Base-by-base conservation (phyloP, 2,113 vertebrate genomes). In the Thalassarche chlororhynchos region DNA sequence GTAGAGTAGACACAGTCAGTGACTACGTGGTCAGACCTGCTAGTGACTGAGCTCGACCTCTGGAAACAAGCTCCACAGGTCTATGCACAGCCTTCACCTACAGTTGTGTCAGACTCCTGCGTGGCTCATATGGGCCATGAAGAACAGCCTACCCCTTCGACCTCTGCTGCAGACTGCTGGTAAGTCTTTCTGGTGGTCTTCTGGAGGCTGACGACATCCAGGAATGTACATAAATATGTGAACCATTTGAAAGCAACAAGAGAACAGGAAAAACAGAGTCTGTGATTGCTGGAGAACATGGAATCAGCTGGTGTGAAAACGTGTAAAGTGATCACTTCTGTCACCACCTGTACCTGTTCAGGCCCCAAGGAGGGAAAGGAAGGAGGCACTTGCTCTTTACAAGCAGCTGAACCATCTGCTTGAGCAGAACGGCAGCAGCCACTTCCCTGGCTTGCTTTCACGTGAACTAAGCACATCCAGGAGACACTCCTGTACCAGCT, bases 51-150 rank as follows among this genome's bases (percentile, higher is more conserved):
- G 54, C 34, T 21, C 1, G 4, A 40, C 70, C 70, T 76, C n/a
- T 85, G 81, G 64, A 69, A 94, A 72, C 13, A 25, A 60, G 31
- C 8, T 69, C 49, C 0, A 0, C 52, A 52, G 11, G 18, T 87
- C 74, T 76, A 3, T 10, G 15, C 23, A 15, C 18, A 47, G 12
- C 24, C n/a, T 10, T 87, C 11, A 21, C 2, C 2, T 49, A 12
- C 52, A 20, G 16, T 18, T 71, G 20, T 34, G 17, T 74, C 51
- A 29, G 44, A 61, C 21, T 44, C 58, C 84, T 61, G 34, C 0
- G 0, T 1, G 2, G 26, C 17, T 57, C 10, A 17, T n/a, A 9
- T 2, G 65, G 34, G 36, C 36, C 34, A 21, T 12, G 18, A 80
- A 65, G 28, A 77, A 10, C 9, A 84, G 57, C 17, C 13, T 49